A percentile compares a stretch with the other conserved stretches of the same genome.
phyloP scores from a whole-genome alignment of 30 jellyfish, hydroid and myxozoan species.

The Pseudorhiza aurosa region DNA sequence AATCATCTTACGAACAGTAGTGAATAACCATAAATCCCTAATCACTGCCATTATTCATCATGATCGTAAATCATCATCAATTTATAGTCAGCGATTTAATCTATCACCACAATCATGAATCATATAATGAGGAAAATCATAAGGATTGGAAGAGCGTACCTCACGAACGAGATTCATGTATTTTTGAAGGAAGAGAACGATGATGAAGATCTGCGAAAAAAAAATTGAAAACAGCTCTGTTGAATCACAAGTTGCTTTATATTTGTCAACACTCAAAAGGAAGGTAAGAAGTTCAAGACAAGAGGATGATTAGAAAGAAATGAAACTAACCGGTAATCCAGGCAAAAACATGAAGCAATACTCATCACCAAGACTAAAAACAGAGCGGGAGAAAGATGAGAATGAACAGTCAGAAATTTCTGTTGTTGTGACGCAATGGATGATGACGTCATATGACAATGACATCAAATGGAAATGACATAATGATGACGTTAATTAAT shows the following conservation, averaged over 20 bases:
- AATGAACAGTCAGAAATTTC: not conserved
- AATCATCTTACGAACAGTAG: too few relatives aligned
- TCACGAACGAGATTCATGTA: slow-evolving; percentile 26
- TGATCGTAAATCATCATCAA: too few relatives aligned
- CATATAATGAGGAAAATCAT: not conserved
- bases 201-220: slow-evolving; percentile 12
- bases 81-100: too few relatives aligned
- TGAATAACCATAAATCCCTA: too few relatives aligned
- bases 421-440: not conserved
- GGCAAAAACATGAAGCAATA: slow-evolving; percentile 37
- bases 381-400: too few relatives aligned
- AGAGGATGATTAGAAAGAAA: not conserved
- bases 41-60: too few relatives aligned
- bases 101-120: too few relatives aligned
- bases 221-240: too few relatives aligned
- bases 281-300: not conserved
- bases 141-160: not conserved
- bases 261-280: not conserved
- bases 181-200: slow-evolving; percentile 40
- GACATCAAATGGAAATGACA: not conserved
- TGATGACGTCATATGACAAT: not conserved
- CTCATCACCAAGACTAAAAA: slow-evolving; percentile 30
- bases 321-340: slow-evolving; percentile 33
- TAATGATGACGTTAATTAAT: not conserved
- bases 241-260: too few relatives aligned